Evolutionary conservation across 2,113 vertebrate species (phyloP), one percentile per base, ranked within the genome.

Genomic region (Daubentonia madagascariensis): DNA sequence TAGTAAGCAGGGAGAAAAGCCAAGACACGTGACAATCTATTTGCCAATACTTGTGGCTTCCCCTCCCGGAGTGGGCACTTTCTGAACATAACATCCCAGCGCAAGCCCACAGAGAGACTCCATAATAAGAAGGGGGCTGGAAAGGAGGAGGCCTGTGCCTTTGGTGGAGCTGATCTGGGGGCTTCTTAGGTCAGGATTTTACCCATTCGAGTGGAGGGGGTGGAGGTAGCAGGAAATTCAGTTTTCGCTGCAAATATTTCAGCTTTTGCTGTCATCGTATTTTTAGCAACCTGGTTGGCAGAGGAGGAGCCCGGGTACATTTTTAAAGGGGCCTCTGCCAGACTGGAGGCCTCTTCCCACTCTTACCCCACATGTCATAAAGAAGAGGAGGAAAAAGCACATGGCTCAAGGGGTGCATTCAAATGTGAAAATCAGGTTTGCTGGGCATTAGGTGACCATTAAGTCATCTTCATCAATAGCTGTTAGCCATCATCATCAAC

Each of bases 161-260:
- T 65, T 43, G n/a, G 83, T 52, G 30, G 84, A 91, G 96, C 48
- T 48, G 52, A 72, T 85, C 93, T 92, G 70, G 84, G 96, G 96
- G 68, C 76, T 97, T 97, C 95, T 98, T 57, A 97, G 97, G 98
- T 97, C 96, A 97, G 90, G 96, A 72, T 95, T 98, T 96, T 88
- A 98, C 92, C 96, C 92, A 89, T 80, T 85, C 87, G 93, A 91
- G 87, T 85, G 92, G 91, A 97, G 67, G 84, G 95, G 83, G 85
- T 96, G 94, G 90, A 88, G 94, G 84, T 86, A 97, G 95, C 96
- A 98, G 85, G 81, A 96, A 97, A 98, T 96, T 96, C 97, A 94
- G 90, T 98, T 97, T 96, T 98, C 97, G 96, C 95, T 97, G 97
- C 97, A 98, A 97, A 98, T 98, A 98, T 98, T 98, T 98, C 96